Evolutionary conservation across 2,888 invertebrate genomes (phyloP).

Genomic region (Artemia sinica): DNA sequence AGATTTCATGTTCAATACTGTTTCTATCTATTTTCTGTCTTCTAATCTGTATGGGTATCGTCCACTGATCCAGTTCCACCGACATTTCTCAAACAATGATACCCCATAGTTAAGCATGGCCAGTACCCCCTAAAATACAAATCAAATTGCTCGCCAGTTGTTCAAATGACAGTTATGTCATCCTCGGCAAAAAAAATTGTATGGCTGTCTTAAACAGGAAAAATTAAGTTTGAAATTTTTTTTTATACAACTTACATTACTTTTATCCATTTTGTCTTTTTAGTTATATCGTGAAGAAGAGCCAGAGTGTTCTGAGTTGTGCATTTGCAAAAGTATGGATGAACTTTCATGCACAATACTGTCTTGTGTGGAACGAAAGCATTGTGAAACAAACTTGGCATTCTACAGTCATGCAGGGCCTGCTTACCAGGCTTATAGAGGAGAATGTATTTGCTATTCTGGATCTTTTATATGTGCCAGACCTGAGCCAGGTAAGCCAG

Average conservation of each 20-base stretch:
- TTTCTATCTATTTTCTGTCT: too few species aligned
- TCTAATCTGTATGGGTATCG: too few species aligned
- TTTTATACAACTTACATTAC: background rate
- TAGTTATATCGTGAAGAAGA: slow-evolving; percentile 68
- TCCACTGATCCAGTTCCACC: too few species aligned
- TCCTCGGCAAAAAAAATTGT: too few species aligned
- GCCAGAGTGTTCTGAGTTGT: slow-evolving; percentile 73
- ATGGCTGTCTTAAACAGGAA: too few species aligned
- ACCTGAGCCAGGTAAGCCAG: slow-evolving; percentile 46
- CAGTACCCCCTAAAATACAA: too few species aligned
- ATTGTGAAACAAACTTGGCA: slow-evolving; percentile 70
- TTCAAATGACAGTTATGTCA: too few species aligned
- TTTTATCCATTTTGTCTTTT: slow-evolving; percentile 27
- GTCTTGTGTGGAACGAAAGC: slow-evolving; percentile 58
- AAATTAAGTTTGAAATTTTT: too few species aligned
- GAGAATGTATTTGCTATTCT: slow-evolving; percentile 74
- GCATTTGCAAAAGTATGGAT: slow-evolving; percentile 59
- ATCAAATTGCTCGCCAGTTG: too few species aligned
- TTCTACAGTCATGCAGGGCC: slow-evolving; percentile 79
- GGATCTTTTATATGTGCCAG: slow-evolving; percentile 83
- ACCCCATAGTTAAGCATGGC: too few species aligned
- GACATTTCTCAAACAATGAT: too few species aligned
- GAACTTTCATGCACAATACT: slow-evolving; percentile 70
- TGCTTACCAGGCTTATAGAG: slow-evolving; percentile 71
- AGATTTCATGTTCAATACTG: too few species aligned